Evolutionary conservation across 2,113 vertebrate species (phyloP).

Genomic region (Clarias gariepinus): DNA sequence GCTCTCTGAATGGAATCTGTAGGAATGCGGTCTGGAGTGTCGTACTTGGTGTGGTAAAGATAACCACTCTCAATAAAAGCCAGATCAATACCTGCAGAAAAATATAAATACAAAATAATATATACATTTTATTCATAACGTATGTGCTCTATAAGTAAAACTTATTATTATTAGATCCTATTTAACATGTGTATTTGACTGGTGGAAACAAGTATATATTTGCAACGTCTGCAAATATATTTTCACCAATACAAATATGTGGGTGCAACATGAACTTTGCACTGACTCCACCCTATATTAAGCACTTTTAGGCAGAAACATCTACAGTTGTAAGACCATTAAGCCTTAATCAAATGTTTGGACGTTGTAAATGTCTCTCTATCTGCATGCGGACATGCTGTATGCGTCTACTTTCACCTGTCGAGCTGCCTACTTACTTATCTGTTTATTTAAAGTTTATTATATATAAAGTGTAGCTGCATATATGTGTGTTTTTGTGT

Average conservation of each 20-base stretch:
- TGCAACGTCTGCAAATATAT: no score
- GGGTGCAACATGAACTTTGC: no score
- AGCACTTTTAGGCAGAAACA: background rate
- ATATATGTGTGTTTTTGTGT: background rate
- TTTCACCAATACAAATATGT: no score
- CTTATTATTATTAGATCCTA: no score
- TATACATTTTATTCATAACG: background rate
- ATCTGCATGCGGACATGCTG: no score
- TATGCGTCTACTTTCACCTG: no score
- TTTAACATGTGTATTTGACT: no score
- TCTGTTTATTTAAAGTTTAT: background rate
- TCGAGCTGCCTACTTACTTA: no score
- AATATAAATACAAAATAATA: background rate
- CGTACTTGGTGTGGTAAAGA: conserved; percentile 97
- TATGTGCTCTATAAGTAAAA: background rate
- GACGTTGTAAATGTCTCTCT: no score
- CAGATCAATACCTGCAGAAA: conserved; percentile 88
- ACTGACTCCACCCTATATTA: no score
- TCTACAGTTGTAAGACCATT: background rate
- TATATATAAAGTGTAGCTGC: background rate
- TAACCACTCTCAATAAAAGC: conserved; percentile 98
- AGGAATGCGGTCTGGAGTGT: conserved; percentile 90
- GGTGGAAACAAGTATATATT: no score
- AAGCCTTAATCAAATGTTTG: no score
- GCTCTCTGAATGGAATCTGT: conserved; percentile 96